A percentile compares a stretch with the other conserved stretches of the same genome.
Evolutionary conservation across 2,888 invertebrate genomes (phyloP).

Genomic region (Mesopsocus fuscifrons): DNA sequence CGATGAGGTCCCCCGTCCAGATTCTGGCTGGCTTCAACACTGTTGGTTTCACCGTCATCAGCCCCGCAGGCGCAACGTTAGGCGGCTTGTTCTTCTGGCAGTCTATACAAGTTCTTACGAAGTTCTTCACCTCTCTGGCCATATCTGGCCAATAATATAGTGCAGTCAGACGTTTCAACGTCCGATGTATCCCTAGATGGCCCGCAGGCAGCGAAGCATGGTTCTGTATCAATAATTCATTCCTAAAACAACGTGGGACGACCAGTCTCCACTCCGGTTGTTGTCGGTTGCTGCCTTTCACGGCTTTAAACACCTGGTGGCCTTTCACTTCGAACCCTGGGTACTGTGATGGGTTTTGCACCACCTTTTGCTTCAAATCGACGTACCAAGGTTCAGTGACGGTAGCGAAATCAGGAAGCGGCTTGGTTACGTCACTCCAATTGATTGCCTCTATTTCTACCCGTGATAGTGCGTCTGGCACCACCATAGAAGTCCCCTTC

Average conservation of each 20-base stretch:
- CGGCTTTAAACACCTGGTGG: too few species aligned
- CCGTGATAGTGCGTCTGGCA: constrained; percentile 15
- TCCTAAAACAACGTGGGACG: neutral
- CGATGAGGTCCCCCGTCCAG: constrained; percentile 11
- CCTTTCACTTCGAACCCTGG: too few species aligned
- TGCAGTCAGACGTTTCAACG: neutral
- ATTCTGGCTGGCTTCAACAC: neutral
- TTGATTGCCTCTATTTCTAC: too few species aligned
- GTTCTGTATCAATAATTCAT: neutral
- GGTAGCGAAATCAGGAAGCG: too few species aligned
- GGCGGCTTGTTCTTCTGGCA: constrained; percentile 15
- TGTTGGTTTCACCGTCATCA: constrained; percentile 9
- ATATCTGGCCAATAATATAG: constrained; percentile 18
- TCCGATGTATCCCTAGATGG: constrained; percentile 1
- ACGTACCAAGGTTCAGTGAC: too few species aligned
- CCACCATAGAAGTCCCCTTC: constrained; percentile 13
- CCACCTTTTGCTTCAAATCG: too few species aligned
- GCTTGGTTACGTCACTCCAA: too few species aligned
- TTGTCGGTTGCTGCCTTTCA: too few species aligned
- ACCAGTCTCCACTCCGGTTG: neutral
- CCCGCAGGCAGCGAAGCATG: neutral
- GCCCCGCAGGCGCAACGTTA: constrained; percentile 11
- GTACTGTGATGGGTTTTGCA: too few species aligned
- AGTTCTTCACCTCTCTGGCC: constrained; percentile 14
- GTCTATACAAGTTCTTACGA: constrained; percentile 14